phyloP scores from a whole-genome alignment of 2,888 invertebrate species.

The Hemithea aestivaria region DNA sequence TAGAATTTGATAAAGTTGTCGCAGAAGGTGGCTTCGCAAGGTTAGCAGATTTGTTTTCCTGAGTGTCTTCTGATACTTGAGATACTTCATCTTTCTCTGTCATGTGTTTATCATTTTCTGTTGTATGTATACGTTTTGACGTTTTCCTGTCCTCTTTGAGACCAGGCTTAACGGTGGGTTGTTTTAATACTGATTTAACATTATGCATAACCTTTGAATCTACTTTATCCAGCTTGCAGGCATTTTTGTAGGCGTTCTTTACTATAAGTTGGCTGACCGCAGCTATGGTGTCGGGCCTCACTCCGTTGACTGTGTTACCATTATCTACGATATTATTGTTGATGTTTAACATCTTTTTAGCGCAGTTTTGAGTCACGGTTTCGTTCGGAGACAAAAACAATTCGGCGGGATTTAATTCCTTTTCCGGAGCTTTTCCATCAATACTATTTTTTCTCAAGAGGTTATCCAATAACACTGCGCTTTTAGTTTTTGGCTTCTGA shows the following conservation, averaged over 20 bases:
- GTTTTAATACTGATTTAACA: slow-evolving; percentile 66
- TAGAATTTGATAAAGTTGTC: slow-evolving; percentile 20
- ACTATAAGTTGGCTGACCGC: slow-evolving; percentile 64
- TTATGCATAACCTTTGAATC: slow-evolving; percentile 62
- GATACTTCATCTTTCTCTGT: slow-evolving; percentile 27
- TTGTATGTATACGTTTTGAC: slow-evolving; percentile 25
- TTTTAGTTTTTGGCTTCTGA: slow-evolving; percentile 65
- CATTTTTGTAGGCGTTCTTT: slow-evolving; percentile 63
- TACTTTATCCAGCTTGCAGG: slow-evolving; percentile 61
- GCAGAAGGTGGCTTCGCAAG: slow-evolving; percentile 15
- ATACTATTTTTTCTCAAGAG: slow-evolving; percentile 79
- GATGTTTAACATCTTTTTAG: slow-evolving; percentile 67
- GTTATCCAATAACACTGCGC: slow-evolving; percentile 75
- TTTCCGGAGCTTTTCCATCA: slow-evolving; percentile 69
- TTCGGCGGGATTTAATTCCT: slow-evolving; percentile 65
- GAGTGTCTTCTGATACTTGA: slow-evolving; percentile 29
- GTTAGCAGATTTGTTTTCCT: slow-evolving; percentile 12
- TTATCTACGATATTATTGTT: slow-evolving; percentile 72
- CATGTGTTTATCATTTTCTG: slow-evolving; percentile 24
- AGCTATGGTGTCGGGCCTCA: slow-evolving; percentile 58
- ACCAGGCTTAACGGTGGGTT: slow-evolving; percentile 48
- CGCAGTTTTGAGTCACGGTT: slow-evolving; percentile 53
- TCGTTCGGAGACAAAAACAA: slow-evolving; percentile 65
- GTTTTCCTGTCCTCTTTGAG: slow-evolving; percentile 44
- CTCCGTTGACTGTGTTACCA: slow-evolving; percentile 47